Evolutionary conservation across 2,797 vertebrate genomes (phyloP), one percentile per base, ranked within the genome.

Genomic region (Pristis pectinata): DNA sequence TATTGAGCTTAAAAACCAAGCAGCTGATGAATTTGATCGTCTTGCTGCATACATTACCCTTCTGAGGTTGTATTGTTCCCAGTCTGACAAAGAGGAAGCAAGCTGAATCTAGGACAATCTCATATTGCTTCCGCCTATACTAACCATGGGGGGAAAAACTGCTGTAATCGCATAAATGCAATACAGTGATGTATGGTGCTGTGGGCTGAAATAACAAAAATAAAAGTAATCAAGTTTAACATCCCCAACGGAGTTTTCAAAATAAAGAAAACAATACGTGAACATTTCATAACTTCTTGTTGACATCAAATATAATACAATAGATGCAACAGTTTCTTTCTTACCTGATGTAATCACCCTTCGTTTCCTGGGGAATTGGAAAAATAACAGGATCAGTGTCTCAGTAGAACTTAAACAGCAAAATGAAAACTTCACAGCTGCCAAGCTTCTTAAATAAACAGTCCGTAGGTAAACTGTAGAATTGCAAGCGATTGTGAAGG

Each of bases 321-420:
- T 3, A 2, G 19, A 22, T 11, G 59, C 96, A 94, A 95, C 95
- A 95, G 96, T 96, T 95, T 95, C 95, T 97, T 72, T 27, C 92
- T 94, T 98, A 98, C 97, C 97, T 98, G 96, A 96, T 97, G 95
- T 97, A 98, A 97, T 99, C 98, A 95, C 99, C 99, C 96, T 98
- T 99, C 79, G 98, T 97, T 97, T 99, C 99, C 99, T 99, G 95
- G 95, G 97, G 97, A 95, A 95, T 95, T 95, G 95, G 96, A 76
- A 95, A 95, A 59, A 96, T 96, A 94, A 95, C 95, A 72, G 22
- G 41, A 15, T 93, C 17, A 92, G 13, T 74, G 11, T 53, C 15
- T 53, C 64, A 34, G 22, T 92, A 76, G 67, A 34, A 64, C 0
- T 74, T 82, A 27, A 30, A 9, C 1, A 49, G 53, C 44, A n/a